Conservation (phyloP, 2,113 vertebrate species). For the Onychorhynchus coronatus region DNA sequence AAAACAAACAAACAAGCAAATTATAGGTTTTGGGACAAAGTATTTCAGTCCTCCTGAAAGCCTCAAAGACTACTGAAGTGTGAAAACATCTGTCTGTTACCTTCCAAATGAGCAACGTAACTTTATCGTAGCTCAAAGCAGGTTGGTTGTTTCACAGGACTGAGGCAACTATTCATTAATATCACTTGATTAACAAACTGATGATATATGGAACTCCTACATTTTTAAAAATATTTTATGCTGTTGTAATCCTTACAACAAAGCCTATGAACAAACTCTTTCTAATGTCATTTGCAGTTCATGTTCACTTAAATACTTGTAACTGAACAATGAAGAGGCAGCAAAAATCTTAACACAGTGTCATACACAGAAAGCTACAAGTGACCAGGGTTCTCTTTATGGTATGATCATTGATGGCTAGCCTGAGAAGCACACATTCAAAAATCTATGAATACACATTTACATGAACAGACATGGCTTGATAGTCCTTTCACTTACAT, state of each 20-base stretch:
- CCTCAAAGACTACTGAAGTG: background rate
- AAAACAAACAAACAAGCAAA: background rate
- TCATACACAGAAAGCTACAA: background rate
- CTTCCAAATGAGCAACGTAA: background rate
- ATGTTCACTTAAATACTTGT: background rate
- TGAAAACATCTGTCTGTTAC: background rate
- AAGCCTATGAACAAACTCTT: background rate
- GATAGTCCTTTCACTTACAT: background rate
- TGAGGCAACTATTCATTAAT: background rate
- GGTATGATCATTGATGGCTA: accelerated
- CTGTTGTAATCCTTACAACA: background rate
- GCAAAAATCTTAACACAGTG: background rate
- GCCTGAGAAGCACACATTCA: background rate
- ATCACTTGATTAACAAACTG: background rate
- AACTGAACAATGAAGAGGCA: background rate
- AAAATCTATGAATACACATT: background rate
- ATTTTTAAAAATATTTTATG: background rate
- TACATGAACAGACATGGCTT: background rate
- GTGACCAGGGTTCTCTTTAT: background rate
- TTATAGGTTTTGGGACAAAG: background rate
- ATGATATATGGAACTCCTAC: background rate
- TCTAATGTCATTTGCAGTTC: background rate
- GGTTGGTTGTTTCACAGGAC: background rate
- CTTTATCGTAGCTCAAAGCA: background rate
- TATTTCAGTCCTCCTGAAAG: background rate